Evolutionary conservation across 2,797 vertebrate genomes (phyloP), one percentile per base, ranked within the genome.

Genomic region (Orestias chungarensis): DNA sequence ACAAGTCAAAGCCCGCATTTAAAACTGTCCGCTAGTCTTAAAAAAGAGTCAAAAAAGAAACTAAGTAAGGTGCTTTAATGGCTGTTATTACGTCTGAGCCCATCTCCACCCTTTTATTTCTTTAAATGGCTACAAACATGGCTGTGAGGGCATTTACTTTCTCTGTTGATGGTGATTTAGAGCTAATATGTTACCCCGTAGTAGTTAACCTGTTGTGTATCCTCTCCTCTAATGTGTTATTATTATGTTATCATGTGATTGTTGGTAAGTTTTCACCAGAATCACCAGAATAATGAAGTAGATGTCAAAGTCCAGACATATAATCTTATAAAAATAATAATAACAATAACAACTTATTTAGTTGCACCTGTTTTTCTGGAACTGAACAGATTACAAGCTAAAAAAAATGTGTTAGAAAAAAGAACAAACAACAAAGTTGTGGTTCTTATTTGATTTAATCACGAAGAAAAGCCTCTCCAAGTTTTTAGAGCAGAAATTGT

Each of bases 111-210:
- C 1, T 27, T n/a, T 66, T 62, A 11, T 8, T 0, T 11, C 3
- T 55, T 42, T 40, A 33, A 7, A 74, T 78, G 33, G 38, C 84
- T 84, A 44, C 71, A 49, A 77, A 81, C 71, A 40, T 42, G 70
- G 78, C 85, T n/a, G n/a, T n/a, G n/a, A n/a, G n/a, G n/a, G 23
- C 27, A 0, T 40, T n/a, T 52, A 23, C 4, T 74, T 64, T 73
- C 20, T 25, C 31, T 76, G 70, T 57, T 25, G 17, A 23, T 1
- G 3, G 4, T 25, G 44, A 9, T 10, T 46, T 46, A 31, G 15
- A 4, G 4, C 33, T 23, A 38, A 38, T 1, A 23, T 4, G 8
- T 59, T 20, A 20, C 5, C 6, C 38, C 23, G 40, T 61, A 11
- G 23, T 4, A 33, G 18, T 23, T 11, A 31, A 33, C 20, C 17